Percentiles rank a stretch among this genome's conserved stretches.
Evolutionary conservation across 1,140 invertebrate genomes (phyloP).

Genomic region (Apocrypta bakeri): DNA sequence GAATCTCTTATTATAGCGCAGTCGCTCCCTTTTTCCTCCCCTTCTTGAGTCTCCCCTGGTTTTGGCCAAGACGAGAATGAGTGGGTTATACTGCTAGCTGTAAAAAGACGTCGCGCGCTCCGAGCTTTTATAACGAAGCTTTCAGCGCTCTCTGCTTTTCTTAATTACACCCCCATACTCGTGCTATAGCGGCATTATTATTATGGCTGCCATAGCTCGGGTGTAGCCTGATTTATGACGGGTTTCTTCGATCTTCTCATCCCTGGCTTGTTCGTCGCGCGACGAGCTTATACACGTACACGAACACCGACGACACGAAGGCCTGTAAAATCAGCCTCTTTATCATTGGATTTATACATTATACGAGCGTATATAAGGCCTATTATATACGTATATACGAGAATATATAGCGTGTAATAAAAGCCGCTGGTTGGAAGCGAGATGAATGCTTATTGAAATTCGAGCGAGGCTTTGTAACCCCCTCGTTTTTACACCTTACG

Average conservation of each 20-base stretch:
- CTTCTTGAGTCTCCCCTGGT: no score
- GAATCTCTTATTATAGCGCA: no score
- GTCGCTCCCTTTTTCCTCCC: no score
- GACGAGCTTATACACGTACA: background rate
- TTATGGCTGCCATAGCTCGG: constrained; percentile 10
- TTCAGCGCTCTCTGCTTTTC: constrained; percentile 1
- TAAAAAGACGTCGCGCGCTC: background rate
- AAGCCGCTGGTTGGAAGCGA: background rate
- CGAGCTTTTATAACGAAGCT: constrained; percentile 7
- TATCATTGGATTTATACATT: background rate
- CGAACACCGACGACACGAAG: background rate
- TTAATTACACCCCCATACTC: constrained; percentile 44
- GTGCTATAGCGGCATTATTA: no score
- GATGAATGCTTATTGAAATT: constrained; percentile 2
- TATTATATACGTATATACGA: no score
- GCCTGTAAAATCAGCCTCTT: background rate
- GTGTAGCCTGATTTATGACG: constrained; percentile 29
- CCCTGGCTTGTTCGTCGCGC: no score
- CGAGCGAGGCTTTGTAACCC: background rate
- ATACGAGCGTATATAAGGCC: background rate
- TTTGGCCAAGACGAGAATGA: no score
- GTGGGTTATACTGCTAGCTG: constrained; percentile 11
- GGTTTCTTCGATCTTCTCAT: background rate
- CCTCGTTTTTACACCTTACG: background rate
- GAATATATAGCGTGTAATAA: background rate